These are phyloP conservation scores for Drosophila buzzatii DNA, from an alignment of 2,888 invertebrate species.

Conservation along the genomic window DNA sequence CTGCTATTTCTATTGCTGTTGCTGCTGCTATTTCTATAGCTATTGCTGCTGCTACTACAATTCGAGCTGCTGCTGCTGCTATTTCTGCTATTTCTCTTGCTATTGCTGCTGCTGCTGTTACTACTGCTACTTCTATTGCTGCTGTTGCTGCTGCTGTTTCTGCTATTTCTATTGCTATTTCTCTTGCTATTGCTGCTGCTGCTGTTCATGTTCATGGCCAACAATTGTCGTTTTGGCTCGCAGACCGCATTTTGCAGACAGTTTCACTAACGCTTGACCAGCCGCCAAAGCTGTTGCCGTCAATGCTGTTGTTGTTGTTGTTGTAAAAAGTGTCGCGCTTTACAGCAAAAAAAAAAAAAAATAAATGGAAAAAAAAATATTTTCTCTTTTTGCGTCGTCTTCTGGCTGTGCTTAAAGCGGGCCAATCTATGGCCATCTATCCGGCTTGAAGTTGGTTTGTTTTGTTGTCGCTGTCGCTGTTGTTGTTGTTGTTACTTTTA, in stretches of 20 bases:
- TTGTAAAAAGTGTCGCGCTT: conserved; percentile 56
- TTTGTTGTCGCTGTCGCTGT: background rate
- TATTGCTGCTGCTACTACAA: too few relatives aligned
- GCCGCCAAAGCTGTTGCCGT: conserved; percentile 32
- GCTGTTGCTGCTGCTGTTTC: background rate
- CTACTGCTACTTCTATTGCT: background rate
- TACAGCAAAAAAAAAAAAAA: conserved; percentile 6
- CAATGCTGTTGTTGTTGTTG: conserved; percentile 18
- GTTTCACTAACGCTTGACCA: conserved; percentile 58
- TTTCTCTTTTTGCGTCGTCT: conserved; percentile 64
- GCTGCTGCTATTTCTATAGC: too few relatives aligned
- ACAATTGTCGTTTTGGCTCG: conserved; percentile 43
- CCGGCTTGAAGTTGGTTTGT: conserved; percentile 6
- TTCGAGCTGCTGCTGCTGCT: background rate
- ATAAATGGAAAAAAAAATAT: conserved; percentile 13
- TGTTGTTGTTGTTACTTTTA: background rate
- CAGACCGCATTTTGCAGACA: conserved; percentile 39
- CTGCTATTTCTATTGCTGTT: too few relatives aligned
- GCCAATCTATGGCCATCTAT: conserved; percentile 48
- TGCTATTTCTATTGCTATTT: background rate
- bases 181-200: background rate
- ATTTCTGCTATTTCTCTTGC: background rate
- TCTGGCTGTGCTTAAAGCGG: conserved; percentile 10
- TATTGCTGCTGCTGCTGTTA: too few relatives aligned
- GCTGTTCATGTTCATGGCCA: conserved; percentile 45